phyloP scores from a whole-genome alignment of 2,888 invertebrate species.

The Muschampia plurimacula region DNA sequence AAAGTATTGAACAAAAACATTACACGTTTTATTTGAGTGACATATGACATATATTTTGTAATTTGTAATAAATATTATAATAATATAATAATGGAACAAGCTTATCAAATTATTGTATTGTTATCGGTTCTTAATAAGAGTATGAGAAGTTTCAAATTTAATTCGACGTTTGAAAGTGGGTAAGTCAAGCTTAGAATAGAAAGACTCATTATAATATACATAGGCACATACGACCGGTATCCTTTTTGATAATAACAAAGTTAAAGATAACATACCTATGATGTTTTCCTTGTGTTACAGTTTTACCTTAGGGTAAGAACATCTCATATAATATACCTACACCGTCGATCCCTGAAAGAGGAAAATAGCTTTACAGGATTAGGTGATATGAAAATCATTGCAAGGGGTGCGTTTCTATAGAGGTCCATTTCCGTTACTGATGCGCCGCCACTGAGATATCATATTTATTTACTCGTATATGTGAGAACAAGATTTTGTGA shows the following conservation, averaged over 20 bases:
- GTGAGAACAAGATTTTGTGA: neutral
- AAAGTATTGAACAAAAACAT: too few relatives aligned
- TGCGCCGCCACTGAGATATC: constrained; percentile 14
- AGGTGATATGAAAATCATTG: constrained; percentile 53
- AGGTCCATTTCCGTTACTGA: constrained; percentile 28
- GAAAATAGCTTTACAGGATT: constrained; percentile 68
- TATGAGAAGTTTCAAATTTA: too few relatives aligned
- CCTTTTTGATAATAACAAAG: neutral
- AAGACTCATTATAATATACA: neutral
- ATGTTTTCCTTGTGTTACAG: constrained; percentile 1
- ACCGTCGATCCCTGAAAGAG: constrained; percentile 51
- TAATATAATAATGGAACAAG: too few relatives aligned
- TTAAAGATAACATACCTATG: neutral
- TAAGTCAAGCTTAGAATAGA: too few relatives aligned
- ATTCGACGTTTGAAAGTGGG: too few relatives aligned
- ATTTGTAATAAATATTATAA: too few relatives aligned
- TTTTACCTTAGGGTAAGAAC: constrained; percentile 19
- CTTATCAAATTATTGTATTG: too few relatives aligned
- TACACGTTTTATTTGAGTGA: too few relatives aligned
- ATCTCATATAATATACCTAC: constrained; percentile 19
- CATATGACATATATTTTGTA: too few relatives aligned
- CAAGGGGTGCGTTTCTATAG: constrained; percentile 36
- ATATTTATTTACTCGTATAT: constrained; percentile 19
- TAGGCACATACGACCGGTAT: neutral
- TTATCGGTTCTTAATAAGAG: too few relatives aligned